A percentile compares a stretch with the other conserved stretches of the same genome.
Conservation (phyloP, 2,113 vertebrate genomes). For the Elgaria multicarinata region DNA sequence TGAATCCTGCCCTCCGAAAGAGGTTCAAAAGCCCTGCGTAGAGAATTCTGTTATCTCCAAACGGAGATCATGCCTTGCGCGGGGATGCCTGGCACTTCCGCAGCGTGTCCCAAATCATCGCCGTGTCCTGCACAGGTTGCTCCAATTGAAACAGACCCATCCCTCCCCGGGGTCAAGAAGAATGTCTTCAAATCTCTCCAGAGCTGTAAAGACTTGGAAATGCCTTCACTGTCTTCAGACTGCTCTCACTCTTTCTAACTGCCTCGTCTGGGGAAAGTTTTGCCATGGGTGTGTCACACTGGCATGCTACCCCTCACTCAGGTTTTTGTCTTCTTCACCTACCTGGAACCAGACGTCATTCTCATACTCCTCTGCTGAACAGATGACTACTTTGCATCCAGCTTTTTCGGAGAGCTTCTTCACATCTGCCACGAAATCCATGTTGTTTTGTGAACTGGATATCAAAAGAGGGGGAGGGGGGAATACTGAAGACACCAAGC, state of each 20-base stretch:
- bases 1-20: too few species aligned
- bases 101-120: too few species aligned
- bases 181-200: background rate
- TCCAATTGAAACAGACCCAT: too few species aligned
- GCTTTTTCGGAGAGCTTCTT: constrained; percentile 64
- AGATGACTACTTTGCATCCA: constrained; percentile 80
- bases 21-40: too few species aligned
- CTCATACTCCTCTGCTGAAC: constrained; percentile 74
- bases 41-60: background rate
- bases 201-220: background rate
- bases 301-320: background rate
- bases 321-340: background rate
- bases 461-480: accelerated
- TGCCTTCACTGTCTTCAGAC: background rate
- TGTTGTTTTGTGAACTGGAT: constrained; percentile 67
- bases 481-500: too few species aligned
- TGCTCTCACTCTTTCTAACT: background rate
- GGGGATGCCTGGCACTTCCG: too few species aligned
- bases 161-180: too few species aligned
- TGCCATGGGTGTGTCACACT: background rate
- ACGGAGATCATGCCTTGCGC: too few species aligned
- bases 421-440: constrained; percentile 78
- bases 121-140: too few species aligned
- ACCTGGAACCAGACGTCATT: constrained; percentile 95
- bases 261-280: background rate